Evolutionary conservation across 2,888 invertebrate genomes (phyloP), one percentile per base, ranked within the genome.

Genomic region (Griposia aprilina): DNA sequence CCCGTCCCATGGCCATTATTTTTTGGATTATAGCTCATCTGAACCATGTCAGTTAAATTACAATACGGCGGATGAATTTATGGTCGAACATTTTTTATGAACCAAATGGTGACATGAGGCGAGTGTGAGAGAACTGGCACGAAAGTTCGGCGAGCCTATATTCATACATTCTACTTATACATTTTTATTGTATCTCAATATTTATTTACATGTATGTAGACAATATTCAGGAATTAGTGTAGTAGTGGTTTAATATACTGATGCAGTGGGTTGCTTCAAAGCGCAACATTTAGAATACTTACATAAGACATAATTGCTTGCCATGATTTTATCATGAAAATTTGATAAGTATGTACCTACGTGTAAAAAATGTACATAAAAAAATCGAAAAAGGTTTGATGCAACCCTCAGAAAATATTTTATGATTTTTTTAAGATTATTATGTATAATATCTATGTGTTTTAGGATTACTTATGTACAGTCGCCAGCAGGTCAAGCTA

Each of bases 181-280:
- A 36, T 36, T 36, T 52, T 26, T 36, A 48, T 26, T 30, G 11
- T 13, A 57, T 48, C 15, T 62, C 7, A 63, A 63, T 76, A 77
- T 57, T 50, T 80, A 52, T 52, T 52, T 41, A 50, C 50, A 50
- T 78, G 6, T 45, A 48, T 5, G 45, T 63, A 77, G 55, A 52
- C 7, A 50, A 41, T 45, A 30, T n/a, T 52, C 15, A 30, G 68
- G 23, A 20, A 60, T 41, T 45, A 45, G 11, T 50, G 30, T 52
- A 69, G 20, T 17, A 60, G 23, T 36, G 2, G 30, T n/a, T 67
- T 59, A 52, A 7, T 50, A 26, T 17, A 74, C 17, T 23, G 23
- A 8, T 23, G 23, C 30, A 23, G 30, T 30, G 30, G 52, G 45
- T 10, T 76, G 77, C 52, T 76, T 63, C 52, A 76, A 63, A 60